A percentile compares a stretch with the other conserved stretches of the same genome.
These are phyloP conservation scores for Oreonectes daqikongensis DNA, from an alignment of 2,797 vertebrate genomes.

Conservation along the genomic window DNA sequence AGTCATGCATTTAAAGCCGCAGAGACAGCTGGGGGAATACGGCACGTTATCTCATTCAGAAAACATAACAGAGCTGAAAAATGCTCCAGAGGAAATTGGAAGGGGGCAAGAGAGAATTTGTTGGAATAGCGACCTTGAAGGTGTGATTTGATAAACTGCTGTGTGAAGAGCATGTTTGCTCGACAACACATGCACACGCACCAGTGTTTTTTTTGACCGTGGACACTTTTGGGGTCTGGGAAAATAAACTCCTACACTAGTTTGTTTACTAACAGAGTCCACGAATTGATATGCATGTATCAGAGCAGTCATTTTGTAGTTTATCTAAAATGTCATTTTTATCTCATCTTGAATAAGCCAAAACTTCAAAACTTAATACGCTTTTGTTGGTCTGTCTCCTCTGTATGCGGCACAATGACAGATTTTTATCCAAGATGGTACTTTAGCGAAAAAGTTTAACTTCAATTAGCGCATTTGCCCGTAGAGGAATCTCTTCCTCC, in stretches of 20 bases:
- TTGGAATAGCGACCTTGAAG: conserved; percentile 45
- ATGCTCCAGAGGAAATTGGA: conserved; percentile 43
- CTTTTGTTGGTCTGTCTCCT: no score
- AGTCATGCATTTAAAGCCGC: conserved; percentile 44
- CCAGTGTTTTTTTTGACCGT: neutral
- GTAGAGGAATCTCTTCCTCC: conserved; percentile 44
- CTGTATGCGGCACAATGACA: neutral
- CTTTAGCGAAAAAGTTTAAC: conserved; percentile 50
- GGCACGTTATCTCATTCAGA: conserved; percentile 50
- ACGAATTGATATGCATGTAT: no score
- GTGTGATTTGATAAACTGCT: conserved; percentile 42
- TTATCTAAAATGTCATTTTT: neutral
- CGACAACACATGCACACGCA: conserved; percentile 16
- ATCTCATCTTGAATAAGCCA: no score
- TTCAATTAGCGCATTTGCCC: conserved; percentile 50
- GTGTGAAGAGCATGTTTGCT: conserved; percentile 14
- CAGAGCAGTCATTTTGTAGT: no score
- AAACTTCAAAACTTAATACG: no score
- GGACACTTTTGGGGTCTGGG: neutral
- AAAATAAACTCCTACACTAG: neutral
- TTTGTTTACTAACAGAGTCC: neutral
- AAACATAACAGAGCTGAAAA: conserved; percentile 47
- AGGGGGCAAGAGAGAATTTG: conserved; percentile 16
- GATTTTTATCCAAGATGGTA: conserved; percentile 24
- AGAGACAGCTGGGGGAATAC: conserved; percentile 3